Percentiles rank a stretch among this genome's conserved stretches.
phyloP scores from a whole-genome alignment of 2,797 vertebrate species.

The Macropodus opercularis region DNA sequence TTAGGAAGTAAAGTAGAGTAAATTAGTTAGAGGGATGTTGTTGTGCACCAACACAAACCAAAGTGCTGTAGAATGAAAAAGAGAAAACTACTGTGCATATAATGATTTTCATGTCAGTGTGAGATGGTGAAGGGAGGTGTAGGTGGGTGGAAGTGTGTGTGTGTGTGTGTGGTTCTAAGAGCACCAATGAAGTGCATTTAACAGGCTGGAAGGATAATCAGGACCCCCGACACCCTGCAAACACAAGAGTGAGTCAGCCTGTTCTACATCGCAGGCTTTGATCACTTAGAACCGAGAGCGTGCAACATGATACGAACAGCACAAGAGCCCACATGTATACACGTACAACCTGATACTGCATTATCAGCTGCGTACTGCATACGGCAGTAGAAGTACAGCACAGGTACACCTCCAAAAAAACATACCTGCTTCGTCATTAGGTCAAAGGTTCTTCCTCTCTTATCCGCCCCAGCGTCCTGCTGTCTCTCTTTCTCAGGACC shows the following conservation, averaged over 20 bases:
- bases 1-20: too few species aligned
- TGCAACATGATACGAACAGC: background rate
- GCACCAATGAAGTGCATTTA: slow-evolving; percentile 43
- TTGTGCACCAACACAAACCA: too few species aligned
- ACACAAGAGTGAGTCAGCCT: slow-evolving; percentile 51
- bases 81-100: slow-evolving; percentile 22
- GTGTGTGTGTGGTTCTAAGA: slow-evolving; percentile 19
- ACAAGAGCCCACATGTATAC: background rate
- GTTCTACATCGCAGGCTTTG: slow-evolving; percentile 13
- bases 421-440: background rate
- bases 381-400: background rate
- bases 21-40: too few species aligned
- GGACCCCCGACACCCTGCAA: slow-evolving; percentile 42
- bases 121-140: slow-evolving; percentile 41
- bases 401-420: background rate
- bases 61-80: too few species aligned
- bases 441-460: background rate
- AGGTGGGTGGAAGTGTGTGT: slow-evolving; percentile 20
- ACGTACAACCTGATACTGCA: background rate
- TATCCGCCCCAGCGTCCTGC: background rate
- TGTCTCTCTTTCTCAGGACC: slow-evolving; percentile 1
- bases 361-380: background rate
- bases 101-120: slow-evolving; percentile 36
- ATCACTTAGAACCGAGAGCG: slow-evolving; percentile 12
- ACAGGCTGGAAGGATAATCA: slow-evolving; percentile 37